Evolutionary conservation across 2,888 invertebrate species (phyloP).

Genomic region (Nemotelus pantherinus): DNA sequence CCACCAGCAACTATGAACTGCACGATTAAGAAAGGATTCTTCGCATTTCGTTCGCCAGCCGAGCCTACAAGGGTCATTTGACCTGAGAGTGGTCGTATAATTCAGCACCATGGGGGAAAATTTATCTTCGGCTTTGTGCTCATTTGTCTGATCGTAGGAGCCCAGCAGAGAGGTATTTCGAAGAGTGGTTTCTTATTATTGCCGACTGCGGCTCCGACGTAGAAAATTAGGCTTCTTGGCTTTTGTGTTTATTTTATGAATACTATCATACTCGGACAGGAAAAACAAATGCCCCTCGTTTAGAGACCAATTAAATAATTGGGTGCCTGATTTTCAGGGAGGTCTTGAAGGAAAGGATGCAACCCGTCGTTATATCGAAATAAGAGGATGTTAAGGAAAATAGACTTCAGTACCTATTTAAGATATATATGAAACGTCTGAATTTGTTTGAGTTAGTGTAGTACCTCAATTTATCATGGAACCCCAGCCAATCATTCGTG

Average conservation of each 20-base stretch:
- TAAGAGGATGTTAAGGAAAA: too few relatives aligned
- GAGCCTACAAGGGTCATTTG: not conserved
- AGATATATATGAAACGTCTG: too few relatives aligned
- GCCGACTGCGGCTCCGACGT: not conserved
- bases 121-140: not conserved
- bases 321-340: too few relatives aligned
- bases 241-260: not conserved
- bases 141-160: not conserved
- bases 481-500: too few relatives aligned
- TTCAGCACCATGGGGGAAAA: constrained; percentile 15
- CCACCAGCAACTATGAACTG: not conserved
- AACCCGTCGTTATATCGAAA: too few relatives aligned
- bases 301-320: too few relatives aligned
- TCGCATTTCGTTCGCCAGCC: not conserved
- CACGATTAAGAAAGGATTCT: constrained; percentile 30
- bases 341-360: too few relatives aligned
- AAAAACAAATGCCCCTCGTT: too few relatives aligned
- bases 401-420: too few relatives aligned
- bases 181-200: not conserved
- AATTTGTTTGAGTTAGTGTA: too few relatives aligned
- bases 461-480: too few relatives aligned
- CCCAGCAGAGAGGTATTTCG: not conserved
- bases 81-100: constrained; percentile 34
- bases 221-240: constrained; percentile 10
- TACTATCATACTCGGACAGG: too few relatives aligned